A percentile compares a stretch with the other conserved stretches of the same genome.
Evolutionary conservation across 2,797 vertebrate genomes (phyloP).

Genomic region (Eulemur albifrons): DNA sequence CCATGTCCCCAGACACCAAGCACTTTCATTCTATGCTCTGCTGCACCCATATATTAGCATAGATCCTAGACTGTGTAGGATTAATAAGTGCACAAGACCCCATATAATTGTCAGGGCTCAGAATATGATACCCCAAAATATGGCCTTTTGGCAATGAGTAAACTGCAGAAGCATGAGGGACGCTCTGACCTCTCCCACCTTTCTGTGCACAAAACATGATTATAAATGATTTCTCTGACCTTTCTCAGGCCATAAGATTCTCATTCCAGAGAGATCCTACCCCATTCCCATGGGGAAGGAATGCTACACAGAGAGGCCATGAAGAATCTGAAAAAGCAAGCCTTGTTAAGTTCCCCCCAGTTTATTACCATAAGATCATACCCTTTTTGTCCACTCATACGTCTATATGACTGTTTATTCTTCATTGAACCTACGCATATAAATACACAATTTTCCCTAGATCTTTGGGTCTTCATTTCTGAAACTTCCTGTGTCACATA

Average conservation of each 20-base stretch:
- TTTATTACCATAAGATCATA: not conserved
- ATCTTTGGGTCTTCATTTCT: not conserved
- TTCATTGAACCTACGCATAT: too few species aligned
- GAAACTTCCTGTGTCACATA: not conserved
- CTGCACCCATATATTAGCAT: not conserved
- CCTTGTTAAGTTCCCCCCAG: not conserved
- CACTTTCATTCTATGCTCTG: not conserved
- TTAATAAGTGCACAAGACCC: not conserved
- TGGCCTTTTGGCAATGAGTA: not conserved
- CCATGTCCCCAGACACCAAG: not conserved
- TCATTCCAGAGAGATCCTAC: not conserved
- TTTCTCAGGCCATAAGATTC: not conserved
- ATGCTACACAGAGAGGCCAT: not conserved
- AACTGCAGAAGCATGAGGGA: not conserved
- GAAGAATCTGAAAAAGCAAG: not conserved
- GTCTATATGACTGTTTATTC: not conserved
- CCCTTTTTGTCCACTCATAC: not conserved
- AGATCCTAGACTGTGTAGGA: not conserved
- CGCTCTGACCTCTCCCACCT: not conserved
- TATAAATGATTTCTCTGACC: not conserved
- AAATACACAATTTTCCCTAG: not conserved
- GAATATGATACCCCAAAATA: not conserved
- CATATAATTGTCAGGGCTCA: not conserved
- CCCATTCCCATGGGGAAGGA: not conserved
- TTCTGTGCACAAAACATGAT: not conserved